Evolutionary conservation across 2,888 invertebrate species (phyloP).

Genomic region (Alitta virens): DNA sequence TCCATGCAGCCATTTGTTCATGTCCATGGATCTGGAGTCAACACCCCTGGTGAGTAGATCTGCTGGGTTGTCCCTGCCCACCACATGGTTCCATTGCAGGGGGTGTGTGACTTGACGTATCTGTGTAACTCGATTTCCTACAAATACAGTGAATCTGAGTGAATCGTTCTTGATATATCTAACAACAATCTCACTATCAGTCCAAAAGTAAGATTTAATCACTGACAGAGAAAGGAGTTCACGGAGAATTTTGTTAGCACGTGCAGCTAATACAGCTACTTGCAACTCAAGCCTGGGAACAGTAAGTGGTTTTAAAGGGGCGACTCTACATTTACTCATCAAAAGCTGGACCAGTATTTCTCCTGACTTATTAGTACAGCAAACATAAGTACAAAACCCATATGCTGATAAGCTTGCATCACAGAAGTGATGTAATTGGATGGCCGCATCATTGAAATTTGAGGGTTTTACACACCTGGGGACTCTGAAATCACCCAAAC

Average conservation of each 20-base stretch:
- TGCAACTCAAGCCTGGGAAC: slow-evolving; percentile 20
- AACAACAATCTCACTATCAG: slow-evolving; percentile 19
- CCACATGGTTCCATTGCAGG: slow-evolving; percentile 34
- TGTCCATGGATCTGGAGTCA: slow-evolving; percentile 15
- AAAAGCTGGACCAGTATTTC: slow-evolving; percentile 7
- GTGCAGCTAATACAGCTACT: slow-evolving; percentile 15
- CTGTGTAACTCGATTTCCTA: slow-evolving; percentile 32
- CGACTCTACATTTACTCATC: slow-evolving; percentile 19
- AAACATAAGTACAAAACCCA: slow-evolving; percentile 17
- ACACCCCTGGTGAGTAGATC: slow-evolving; percentile 35
- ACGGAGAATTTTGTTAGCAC: slow-evolving; percentile 9
- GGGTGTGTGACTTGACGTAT: slow-evolving; percentile 27
- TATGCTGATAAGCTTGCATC: slow-evolving; percentile 20
- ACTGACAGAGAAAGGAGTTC: slow-evolving; percentile 7
- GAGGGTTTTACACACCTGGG: slow-evolving; percentile 6
- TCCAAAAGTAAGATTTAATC: slow-evolving; percentile 20
- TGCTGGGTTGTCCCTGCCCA: slow-evolving; percentile 39
- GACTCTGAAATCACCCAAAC: slow-evolving; percentile 2
- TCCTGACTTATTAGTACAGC: slow-evolving; percentile 2
- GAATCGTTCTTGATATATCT: slow-evolving; percentile 25
- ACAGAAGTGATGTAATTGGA: slow-evolving; percentile 20
- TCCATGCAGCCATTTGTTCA: slow-evolving; percentile 21
- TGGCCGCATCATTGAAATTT: background rate
- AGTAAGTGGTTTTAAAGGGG: slow-evolving; percentile 14
- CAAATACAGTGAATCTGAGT: slow-evolving; percentile 34